Conservation (phyloP, 2,888 invertebrate species). For the Nineta flava region DNA sequence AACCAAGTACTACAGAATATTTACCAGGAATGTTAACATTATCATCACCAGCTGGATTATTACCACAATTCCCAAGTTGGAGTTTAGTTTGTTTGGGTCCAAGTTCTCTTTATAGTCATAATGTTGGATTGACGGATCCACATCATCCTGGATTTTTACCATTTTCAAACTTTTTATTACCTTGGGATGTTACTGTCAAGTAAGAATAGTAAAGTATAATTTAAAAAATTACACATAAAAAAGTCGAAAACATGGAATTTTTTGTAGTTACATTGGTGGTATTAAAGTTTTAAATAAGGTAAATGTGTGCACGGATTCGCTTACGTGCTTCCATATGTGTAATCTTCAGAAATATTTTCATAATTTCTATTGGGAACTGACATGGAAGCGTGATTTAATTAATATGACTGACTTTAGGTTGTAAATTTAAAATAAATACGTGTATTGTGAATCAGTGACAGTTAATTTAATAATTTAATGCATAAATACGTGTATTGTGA, state of each 20-base stretch:
- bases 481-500: no score
- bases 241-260: no score
- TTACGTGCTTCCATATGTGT: no score
- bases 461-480: no score
- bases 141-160: conserved; percentile 79
- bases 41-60: conserved; percentile 52
- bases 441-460: no score
- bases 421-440: no score
- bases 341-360: no score
- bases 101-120: conserved; percentile 80
- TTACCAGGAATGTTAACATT: conserved; percentile 81
- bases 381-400: no score
- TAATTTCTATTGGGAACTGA: no score
- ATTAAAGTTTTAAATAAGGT: no score
- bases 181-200: conserved; percentile 75
- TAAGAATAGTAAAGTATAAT: not conserved
- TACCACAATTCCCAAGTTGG: conserved; percentile 86
- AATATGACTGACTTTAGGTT: no score
- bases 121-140: conserved; percentile 65
- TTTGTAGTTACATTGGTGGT: not conserved
- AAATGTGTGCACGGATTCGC: no score
- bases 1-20: conserved; percentile 78
- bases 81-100: conserved; percentile 79
- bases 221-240: not conserved
- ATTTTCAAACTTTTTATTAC: conserved; percentile 78